Evolutionary conservation across 2,888 invertebrate genomes (phyloP).

Genomic region (Oasisia sp.): DNA sequence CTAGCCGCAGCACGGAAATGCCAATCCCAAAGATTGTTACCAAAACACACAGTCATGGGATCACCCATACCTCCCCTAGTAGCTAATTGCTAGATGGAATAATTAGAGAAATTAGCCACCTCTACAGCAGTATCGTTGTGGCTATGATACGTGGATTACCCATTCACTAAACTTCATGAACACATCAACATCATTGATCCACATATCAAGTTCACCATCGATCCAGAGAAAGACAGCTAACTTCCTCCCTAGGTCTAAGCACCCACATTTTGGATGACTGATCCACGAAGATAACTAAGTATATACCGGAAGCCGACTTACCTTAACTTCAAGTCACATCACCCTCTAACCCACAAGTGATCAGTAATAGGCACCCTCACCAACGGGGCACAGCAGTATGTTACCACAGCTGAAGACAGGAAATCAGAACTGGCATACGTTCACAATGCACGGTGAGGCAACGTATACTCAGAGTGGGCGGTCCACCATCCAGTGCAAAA

Average conservation of each 20-base stretch:
- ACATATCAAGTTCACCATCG: slow-evolving; percentile 24
- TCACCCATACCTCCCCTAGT: slow-evolving; percentile 18
- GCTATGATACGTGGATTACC: not conserved
- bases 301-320: not conserved
- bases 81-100: slow-evolving; percentile 23
- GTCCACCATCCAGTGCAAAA: not conserved
- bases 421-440: not conserved
- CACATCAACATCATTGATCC: slow-evolving; percentile 25
- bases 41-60: slow-evolving; percentile 23
- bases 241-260: not conserved
- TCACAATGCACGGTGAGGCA: not conserved
- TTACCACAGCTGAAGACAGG: slow-evolving; percentile 22
- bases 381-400: not conserved
- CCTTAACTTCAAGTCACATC: slow-evolving; percentile 14
- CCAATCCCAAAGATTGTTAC: not conserved
- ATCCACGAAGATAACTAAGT: slow-evolving; percentile 17
- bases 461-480: not conserved
- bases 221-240: slow-evolving; percentile 17
- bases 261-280: slow-evolving; percentile 24
- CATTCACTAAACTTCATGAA: not conserved
- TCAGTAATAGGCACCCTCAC: not conserved
- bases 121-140: slow-evolving; percentile 19
- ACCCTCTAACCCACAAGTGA: not conserved
- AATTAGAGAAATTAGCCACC: slow-evolving; percentile 23
- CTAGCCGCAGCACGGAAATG: too few relatives aligned